A percentile compares a stretch with the other conserved stretches of the same genome.
Conservation (phyloP, 2,888 invertebrate genomes). For the Elegia similella region DNA sequence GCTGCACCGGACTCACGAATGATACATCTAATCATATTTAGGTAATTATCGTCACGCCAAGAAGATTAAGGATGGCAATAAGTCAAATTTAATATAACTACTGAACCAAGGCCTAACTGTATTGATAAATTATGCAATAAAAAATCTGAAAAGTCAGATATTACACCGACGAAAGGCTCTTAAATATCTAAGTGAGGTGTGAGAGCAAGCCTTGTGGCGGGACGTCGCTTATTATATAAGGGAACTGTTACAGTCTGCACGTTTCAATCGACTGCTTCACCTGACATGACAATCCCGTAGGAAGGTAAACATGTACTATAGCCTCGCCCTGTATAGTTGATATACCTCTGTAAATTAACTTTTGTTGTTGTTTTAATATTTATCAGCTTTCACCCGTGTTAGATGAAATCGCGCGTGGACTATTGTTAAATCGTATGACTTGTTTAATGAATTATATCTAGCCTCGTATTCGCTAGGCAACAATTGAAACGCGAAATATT, state of each 20-base stretch:
- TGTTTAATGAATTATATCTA: background rate
- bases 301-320: conserved; percentile 31
- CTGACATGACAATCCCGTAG: conserved; percentile 25
- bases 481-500: background rate
- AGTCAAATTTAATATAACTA: no score
- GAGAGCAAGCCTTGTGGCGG: background rate
- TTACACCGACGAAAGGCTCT: no score
- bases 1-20: no score
- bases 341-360: conserved; percentile 52
- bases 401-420: conserved; percentile 52
- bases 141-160: background rate
- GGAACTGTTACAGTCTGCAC: conserved; percentile 13
- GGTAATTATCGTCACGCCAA: no score
- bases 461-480: background rate
- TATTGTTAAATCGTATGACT: conserved; percentile 19
- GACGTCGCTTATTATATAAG: conserved; percentile 12
- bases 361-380: conserved; percentile 57
- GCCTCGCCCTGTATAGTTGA: conserved; percentile 36
- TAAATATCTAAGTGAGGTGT: background rate
- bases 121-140: background rate
- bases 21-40: no score
- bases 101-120: background rate
- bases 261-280: conserved; percentile 22
- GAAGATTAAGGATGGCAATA: no score
- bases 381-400: conserved; percentile 46